Base-by-base conservation (phyloP, 2,888 invertebrate genomes). In the Conistra vaccinii region DNA sequence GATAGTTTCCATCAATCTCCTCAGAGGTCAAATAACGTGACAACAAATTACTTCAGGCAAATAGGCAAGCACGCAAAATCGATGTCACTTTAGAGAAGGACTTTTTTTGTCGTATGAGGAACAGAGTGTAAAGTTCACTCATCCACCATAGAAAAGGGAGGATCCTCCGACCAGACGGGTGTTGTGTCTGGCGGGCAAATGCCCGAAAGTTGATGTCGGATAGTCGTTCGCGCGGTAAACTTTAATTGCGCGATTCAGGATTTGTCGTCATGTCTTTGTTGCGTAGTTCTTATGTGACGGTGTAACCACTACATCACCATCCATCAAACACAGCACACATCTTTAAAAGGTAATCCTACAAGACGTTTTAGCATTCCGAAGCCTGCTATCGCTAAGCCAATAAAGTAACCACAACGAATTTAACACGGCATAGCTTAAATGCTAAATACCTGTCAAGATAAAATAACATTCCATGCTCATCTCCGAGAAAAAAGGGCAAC, bases 371-470 rank as follows among this genome's bases (percentile, higher is more conserved):
- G 60, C 45, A 63, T n/a, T 57, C 23, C 32, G 45, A 62, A 67
- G 67, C 51, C 57, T 76, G 62, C 63, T 68, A 68, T 70, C 53
- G 35, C 42, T 42, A 63, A 58, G 42, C 58, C 67, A 68, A 80
- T 73, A 73, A 84, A 70, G 23, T 51, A 76, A 84, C 67, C 60
- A 82, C 62, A 58, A 80, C 53, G 53, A 76, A 69, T 70, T 70
- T 58, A 77, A 69, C 68, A 71, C 61, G 53, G 73, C 70, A 58
- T 73, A 77, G 84, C 55, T 80, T 83, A 83, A n/a, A n/a, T 80
- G 84, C 84, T 83, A 84, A 83, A 83, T 83, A 83, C 76, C 80
- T 84, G 84, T 73, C 84, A 73, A 73, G 84, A 83, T 80, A 71
- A 84, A 83, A 84, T 82, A 80, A 62, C 69, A 70, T 73, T 73